These are phyloP conservation scores for Protobothrops mucrosquamatus DNA, from an alignment of 2,113 vertebrate species.

Conservation along the genomic window DNA sequence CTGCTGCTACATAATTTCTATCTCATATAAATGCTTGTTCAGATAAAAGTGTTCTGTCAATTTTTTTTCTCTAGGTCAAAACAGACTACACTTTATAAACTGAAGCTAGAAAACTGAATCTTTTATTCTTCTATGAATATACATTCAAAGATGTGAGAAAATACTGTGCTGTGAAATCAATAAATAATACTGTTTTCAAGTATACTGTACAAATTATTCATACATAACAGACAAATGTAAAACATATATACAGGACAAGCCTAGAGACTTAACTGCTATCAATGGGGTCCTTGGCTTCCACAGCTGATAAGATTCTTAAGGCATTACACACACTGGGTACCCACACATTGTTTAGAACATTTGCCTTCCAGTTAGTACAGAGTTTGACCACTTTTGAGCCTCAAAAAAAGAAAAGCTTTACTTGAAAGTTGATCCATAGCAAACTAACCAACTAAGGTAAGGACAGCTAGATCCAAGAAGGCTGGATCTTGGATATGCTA, in stretches of 20 bases:
- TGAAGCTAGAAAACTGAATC: background rate
- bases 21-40: background rate
- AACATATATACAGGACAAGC: background rate
- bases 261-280: background rate
- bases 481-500: background rate
- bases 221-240: slow-evolving; percentile 26
- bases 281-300: background rate
- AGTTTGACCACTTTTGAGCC: background rate
- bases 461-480: background rate
- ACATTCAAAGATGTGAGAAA: slow-evolving; percentile 45
- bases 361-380: background rate
- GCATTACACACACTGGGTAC: background rate
- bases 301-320: background rate
- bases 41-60: background rate
- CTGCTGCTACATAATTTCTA: background rate
- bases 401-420: background rate
- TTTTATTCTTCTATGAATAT: slow-evolving; percentile 33
- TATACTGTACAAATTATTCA: slow-evolving; percentile 22
- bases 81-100: accelerated
- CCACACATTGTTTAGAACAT: background rate
- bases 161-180: slow-evolving; percentile 57
- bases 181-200: slow-evolving; percentile 23
- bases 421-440: background rate
- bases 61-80: background rate
- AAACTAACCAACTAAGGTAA: slow-evolving; percentile 1